phyloP scores from a whole-genome alignment of 2,113 vertebrate species.

The Brienomyrus longianalis region DNA sequence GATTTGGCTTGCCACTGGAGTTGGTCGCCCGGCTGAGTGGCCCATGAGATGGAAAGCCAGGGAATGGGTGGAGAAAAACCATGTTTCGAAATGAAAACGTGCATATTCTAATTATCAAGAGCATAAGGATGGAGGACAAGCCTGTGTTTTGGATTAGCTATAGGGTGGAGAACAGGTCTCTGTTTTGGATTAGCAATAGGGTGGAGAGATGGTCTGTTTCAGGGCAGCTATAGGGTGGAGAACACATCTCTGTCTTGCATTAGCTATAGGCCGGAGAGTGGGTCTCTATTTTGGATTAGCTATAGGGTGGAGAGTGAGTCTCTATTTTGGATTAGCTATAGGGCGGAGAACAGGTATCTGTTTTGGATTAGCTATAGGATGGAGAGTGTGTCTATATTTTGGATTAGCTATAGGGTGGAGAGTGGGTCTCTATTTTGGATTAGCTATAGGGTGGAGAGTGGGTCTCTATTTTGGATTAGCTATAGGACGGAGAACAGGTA shows the following conservation, averaged over 20 bases:
- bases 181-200: not conserved
- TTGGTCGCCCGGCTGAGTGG: not conserved
- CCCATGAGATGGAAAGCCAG: not conserved
- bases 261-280: too few relatives aligned
- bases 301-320: too few relatives aligned
- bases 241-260: not conserved
- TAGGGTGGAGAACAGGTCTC: not conserved
- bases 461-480: not conserved
- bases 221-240: not conserved
- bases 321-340: too few relatives aligned
- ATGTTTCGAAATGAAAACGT: not conserved
- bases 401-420: too few relatives aligned
- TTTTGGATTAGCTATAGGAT: not conserved
- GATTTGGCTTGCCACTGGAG: not conserved
- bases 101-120: not conserved
- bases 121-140: not conserved
- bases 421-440: too few relatives aligned
- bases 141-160: not conserved
- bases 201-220: rapidly evolving
- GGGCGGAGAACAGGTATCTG: not conserved
- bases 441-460: not conserved
- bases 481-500: not conserved
- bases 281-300: too few relatives aligned
- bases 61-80: not conserved
- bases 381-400: too few relatives aligned